These are phyloP conservation scores for Pachycephus smyrnensis DNA, from an alignment of 2,888 invertebrate species.

Conservation along the genomic window DNA sequence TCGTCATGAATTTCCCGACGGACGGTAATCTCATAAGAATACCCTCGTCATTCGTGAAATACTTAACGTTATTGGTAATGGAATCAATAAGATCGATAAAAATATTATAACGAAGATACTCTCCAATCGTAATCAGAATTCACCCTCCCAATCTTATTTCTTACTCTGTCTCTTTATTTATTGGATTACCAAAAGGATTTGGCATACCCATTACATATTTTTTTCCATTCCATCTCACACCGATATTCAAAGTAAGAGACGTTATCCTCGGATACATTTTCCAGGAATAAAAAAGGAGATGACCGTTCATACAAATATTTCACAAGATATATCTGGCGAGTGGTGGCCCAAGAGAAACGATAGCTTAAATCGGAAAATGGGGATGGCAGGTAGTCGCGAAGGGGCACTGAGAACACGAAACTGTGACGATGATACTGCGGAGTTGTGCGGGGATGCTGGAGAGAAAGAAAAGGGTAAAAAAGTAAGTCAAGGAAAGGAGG, in stretches of 20 bases:
- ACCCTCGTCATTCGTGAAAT: neutral
- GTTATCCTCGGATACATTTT: neutral
- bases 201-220: neutral
- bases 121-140: neutral
- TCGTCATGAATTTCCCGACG: neutral
- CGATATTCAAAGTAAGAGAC: neutral
- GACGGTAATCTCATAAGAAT: too few relatives aligned
- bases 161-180: neutral
- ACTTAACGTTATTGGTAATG: neutral
- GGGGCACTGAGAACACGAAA: neutral
- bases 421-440: neutral
- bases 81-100: neutral
- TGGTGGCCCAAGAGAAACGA: neutral
- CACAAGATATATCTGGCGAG: neutral
- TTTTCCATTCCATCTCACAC: neutral
- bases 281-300: neutral
- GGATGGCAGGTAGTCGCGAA: neutral
- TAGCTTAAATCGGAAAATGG: neutral
- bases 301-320: neutral
- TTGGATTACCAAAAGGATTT: neutral
- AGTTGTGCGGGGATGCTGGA: neutral
- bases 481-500: neutral
- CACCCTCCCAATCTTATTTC: neutral
- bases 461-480: neutral
- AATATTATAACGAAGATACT: neutral